Base-by-base conservation (phyloP, 2,113 vertebrate species). In the Corvus moneduloides region DNA sequence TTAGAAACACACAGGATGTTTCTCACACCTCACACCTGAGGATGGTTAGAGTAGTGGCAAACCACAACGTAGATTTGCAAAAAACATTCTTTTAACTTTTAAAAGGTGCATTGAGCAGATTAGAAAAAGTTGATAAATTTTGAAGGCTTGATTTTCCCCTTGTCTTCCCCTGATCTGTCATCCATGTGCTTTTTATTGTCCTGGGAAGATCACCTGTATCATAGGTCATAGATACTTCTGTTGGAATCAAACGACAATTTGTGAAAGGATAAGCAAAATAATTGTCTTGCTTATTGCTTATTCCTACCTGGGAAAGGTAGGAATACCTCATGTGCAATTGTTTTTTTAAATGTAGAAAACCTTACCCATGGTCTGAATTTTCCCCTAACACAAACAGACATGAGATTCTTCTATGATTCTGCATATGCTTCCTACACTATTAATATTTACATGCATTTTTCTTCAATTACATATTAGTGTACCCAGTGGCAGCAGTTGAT, bases 311-410 rank as follows among this genome's bases (percentile, higher is more conserved):
- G 30, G 30, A 77, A 68, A 89, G 2, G 14, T 8, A 44, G 21
- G 27, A 78, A 74, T 64, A 61, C 4, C 5, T 55, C 10, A 4
- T 6, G 7, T 37, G 8, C 23, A 68, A 15, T 8, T 0, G 0
- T 13, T 44, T 61, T 67, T 69, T 43, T 8, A n/a, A 64, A 48
- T 28, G 30, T 52, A 32, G 61, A 66, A 82, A 91, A 46, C 4
- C 13, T 66, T 74, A 61, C 4, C 49, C 7, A 11, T 4, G 5
- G 5, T 48, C 41, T 87, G 46, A 87, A 71, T 13, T 49, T 71
- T 67, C 23, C 22, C 16, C 13, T 46, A 21, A 51, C 6, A n/a
- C 3, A 49, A 19, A 49, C 8, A 76, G 28, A 37, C 9, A 28
- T 30, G 39, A 51, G 54, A 59, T 9, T 81, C 61, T 52, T 71